phyloP scores from a whole-genome alignment of 2,888 invertebrate genomes.

The Scaptomyza cyrtandrae region DNA sequence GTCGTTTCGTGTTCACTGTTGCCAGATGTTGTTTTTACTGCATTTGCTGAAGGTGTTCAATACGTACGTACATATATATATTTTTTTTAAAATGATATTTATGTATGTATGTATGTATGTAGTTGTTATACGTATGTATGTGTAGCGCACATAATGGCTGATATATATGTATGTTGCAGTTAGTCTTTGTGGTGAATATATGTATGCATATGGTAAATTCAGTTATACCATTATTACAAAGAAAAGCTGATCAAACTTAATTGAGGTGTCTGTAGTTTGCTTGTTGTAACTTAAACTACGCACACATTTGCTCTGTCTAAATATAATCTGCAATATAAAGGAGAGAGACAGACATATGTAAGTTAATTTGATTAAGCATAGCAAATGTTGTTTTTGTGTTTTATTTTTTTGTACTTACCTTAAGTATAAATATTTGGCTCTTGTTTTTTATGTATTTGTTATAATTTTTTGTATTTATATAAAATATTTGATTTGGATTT shows the following conservation, averaged over 20 bases:
- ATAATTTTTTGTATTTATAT: conserved; percentile 26
- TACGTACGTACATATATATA: conserved; percentile 46
- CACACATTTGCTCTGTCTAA: conserved; percentile 46
- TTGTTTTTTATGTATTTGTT: conserved; percentile 46
- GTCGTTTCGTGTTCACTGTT: conserved; percentile 4
- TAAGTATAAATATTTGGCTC: conserved; percentile 81
- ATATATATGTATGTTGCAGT: conserved; percentile 36
- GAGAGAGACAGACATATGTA: not conserved
- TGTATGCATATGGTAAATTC: conserved; percentile 36
- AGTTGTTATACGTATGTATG: conserved; percentile 32
- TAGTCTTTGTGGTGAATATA: conserved; percentile 29
- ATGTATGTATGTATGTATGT: not conserved
- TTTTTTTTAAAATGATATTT: conserved; percentile 14
- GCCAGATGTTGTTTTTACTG: conserved; percentile 9
- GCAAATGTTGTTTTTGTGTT: not conserved
- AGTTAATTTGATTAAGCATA: not conserved
- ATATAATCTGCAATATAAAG: conserved; percentile 52
- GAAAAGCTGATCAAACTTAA: conserved; percentile 38
- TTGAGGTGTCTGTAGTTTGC: conserved; percentile 33
- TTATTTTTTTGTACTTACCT: conserved; percentile 65
- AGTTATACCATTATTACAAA: conserved; percentile 42
- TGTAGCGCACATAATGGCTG: conserved; percentile 30
- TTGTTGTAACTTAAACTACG: conserved; percentile 40
- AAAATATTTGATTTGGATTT: conserved; percentile 60
- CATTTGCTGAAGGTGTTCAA: conserved; percentile 33